Percentiles rank a stretch among this genome's conserved stretches.
Evolutionary conservation across 2,113 vertebrate genomes (phyloP).

Genomic region (Dicerorhinus sumatrensis): DNA sequence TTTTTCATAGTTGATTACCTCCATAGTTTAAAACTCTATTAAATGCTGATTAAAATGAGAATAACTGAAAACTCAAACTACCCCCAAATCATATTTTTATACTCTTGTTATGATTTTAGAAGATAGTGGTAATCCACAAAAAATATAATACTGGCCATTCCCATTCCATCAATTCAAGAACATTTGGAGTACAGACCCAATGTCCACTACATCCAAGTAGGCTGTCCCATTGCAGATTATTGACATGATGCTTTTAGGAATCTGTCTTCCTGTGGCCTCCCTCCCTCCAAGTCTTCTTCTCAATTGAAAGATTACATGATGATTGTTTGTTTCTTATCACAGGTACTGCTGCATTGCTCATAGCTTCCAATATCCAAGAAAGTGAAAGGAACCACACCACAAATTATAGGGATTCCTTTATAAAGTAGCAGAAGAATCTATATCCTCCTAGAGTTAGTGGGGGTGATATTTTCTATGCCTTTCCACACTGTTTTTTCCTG

Average conservation of each 20-base stretch:
- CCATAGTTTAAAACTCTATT: not conserved
- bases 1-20: not conserved
- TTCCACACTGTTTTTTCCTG: not conserved
- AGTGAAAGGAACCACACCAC: not conserved
- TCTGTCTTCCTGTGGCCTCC: not conserved
- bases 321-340: not conserved
- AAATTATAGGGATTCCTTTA: not conserved
- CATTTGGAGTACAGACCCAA: accelerated
- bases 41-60: not conserved
- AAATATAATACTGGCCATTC: not conserved
- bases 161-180: not conserved
- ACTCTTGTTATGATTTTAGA: not conserved
- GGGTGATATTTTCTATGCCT: not conserved
- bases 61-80: not conserved
- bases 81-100: not conserved
- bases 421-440: not conserved
- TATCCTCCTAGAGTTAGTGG: not conserved
- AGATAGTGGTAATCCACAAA: not conserved
- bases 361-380: not conserved
- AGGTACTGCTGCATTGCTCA: not conserved
- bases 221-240: not conserved
- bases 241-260: not conserved
- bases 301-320: not conserved
- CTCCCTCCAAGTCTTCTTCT: not conserved
- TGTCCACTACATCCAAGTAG: not conserved